Percentiles rank a stretch among this genome's conserved stretches.
phyloP scores from a whole-genome alignment of 2,797 vertebrate species.

The Crypturellus tataupa region DNA sequence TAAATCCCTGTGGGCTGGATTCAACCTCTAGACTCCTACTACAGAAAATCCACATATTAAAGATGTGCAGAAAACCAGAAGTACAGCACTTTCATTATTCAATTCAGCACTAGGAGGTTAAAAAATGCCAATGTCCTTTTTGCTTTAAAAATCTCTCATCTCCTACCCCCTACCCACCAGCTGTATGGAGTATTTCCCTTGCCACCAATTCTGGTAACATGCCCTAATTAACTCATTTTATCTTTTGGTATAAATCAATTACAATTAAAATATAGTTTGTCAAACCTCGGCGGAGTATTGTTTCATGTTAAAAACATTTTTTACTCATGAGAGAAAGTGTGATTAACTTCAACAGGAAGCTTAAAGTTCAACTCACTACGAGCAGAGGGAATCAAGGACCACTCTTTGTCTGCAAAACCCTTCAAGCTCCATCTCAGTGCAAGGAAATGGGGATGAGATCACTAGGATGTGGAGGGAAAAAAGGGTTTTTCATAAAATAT shows the following conservation, averaged over 20 bases:
- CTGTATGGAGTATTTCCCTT: constrained; percentile 70
- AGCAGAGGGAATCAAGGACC: constrained; percentile 57
- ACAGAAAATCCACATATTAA: neutral
- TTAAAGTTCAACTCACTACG: constrained; percentile 76
- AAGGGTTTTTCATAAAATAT: neutral
- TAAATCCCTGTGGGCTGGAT: neutral
- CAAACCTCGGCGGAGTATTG: constrained; percentile 77
- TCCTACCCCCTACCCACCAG: constrained; percentile 57
- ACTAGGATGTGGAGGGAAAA: neutral
- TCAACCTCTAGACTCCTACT: neutral
- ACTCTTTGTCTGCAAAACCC: constrained; percentile 5
- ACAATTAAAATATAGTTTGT: constrained; percentile 83
- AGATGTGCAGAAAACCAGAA: neutral
- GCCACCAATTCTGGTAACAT: constrained; percentile 75
- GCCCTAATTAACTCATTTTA: constrained; percentile 84
- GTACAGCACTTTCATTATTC: constrained; percentile 23
- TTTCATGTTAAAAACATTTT: constrained; percentile 81
- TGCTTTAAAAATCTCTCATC: constrained; percentile 70
- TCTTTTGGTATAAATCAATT: constrained; percentile 83
- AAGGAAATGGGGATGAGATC: neutral
- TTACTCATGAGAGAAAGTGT: constrained; percentile 81
- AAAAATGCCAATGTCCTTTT: constrained; percentile 66
- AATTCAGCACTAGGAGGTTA: constrained; percentile 41
- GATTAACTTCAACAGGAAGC: constrained; percentile 80
- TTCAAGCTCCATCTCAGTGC: neutral